These are phyloP conservation scores for Ornithoptera priamus DNA, from an alignment of 2,888 invertebrate species.

Conservation along the genomic window DNA sequence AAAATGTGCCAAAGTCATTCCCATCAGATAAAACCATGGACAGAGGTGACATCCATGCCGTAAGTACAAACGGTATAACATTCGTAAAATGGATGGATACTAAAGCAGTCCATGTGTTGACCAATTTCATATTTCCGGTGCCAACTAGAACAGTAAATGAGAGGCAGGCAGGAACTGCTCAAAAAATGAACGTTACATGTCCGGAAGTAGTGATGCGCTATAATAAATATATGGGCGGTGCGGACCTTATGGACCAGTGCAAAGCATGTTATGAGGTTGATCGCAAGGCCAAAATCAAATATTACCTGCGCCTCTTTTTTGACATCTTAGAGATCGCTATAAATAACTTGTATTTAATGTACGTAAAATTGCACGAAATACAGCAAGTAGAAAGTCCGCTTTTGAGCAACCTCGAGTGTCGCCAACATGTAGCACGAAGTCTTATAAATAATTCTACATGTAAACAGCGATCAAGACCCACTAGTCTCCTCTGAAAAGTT, in stretches of 20 bases:
- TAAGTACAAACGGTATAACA: constrained; percentile 30
- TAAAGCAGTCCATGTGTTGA: constrained; percentile 36
- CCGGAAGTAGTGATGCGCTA: constrained; percentile 33
- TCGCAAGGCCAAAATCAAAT: constrained; percentile 35
- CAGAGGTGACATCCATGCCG: constrained; percentile 24
- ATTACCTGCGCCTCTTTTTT: constrained; percentile 34
- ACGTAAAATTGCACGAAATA: too few relatives aligned
- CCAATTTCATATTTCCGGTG: constrained; percentile 35
- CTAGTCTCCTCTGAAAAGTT: too few relatives aligned
- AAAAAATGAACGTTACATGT: constrained; percentile 35
- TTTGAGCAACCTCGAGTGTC: too few relatives aligned
- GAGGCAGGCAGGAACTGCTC: constrained; percentile 33
- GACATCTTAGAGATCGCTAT: neutral
- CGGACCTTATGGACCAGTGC: constrained; percentile 28
- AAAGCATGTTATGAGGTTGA: constrained; percentile 37
- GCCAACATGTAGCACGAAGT: too few relatives aligned
- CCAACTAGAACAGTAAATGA: constrained; percentile 31
- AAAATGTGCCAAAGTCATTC: constrained; percentile 11
- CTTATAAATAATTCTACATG: too few relatives aligned
- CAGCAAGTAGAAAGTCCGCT: too few relatives aligned
- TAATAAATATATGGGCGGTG: constrained; percentile 19
- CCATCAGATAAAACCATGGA: constrained; percentile 30
- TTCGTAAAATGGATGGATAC: constrained; percentile 34
- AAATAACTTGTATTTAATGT: too few relatives aligned
- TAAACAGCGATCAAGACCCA: too few relatives aligned